Evolutionary conservation across 2,797 vertebrate species (phyloP), one percentile per base, ranked within the genome.

Genomic region (Dicrostonyx torquatus): DNA sequence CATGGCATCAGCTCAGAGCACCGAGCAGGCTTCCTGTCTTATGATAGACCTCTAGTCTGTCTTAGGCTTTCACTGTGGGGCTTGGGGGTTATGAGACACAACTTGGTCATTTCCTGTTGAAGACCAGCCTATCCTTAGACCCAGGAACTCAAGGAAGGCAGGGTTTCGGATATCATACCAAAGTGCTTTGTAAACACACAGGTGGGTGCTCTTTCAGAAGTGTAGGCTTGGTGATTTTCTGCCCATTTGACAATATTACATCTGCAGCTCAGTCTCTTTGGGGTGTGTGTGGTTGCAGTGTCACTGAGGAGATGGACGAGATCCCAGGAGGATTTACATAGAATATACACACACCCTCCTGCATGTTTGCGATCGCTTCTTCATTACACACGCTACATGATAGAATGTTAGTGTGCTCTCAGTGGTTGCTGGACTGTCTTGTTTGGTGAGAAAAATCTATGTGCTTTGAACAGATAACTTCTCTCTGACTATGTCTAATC

Each of bases 341-440:
- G 10, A 12, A 24, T 24, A 17, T 31, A 24, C 15, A 68, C 10
- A 24, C 5, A 26, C 3, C 20, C 45, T 17, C 5, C n/a, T 68
- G 7, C 10, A 11, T 40, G 6, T 5, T 24, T n/a, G n/a, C 34
- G 20, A 31, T 6, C 17, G 17, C 13, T 24, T 66, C 70, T 22
- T 5, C 5, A 13, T 90, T 43, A 18, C 79, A 5, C 58, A 5
- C 7, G 5, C 6, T 34, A 24, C 31, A 40, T n/a, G 37, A 26
- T 14, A 13, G 7, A 20, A 13, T 5, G 22, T 73, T 24, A 24
- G 0, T 9, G 13, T 1, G 1, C 7, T 31, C 3, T 48, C 77
- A 50, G 6, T 10, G n/a, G 22, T 22, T 37, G 12, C 31, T 37
- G 12, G 3, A 8, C 10, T 26, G 14, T 17, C 26, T 18, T 43